phyloP scores from a whole-genome alignment of 2,113 vertebrate genomes.

The Spermophilus dauricus region DNA sequence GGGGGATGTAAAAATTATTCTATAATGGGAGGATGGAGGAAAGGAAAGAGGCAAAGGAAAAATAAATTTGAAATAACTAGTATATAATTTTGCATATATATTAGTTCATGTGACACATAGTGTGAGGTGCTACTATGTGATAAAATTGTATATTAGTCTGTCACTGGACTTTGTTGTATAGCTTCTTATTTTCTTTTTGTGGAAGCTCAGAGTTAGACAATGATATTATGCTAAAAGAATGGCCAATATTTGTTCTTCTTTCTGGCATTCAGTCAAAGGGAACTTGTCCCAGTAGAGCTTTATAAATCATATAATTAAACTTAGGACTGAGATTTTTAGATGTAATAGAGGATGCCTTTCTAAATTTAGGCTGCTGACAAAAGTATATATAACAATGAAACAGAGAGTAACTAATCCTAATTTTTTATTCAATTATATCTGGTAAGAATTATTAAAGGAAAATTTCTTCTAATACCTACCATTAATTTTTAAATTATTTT shows the following conservation, averaged over 20 bases:
- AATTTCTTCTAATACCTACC: background rate
- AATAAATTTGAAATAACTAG: background rate
- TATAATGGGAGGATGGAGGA: background rate
- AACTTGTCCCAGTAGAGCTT: slow-evolving; percentile 1
- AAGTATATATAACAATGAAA: background rate
- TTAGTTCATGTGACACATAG: background rate
- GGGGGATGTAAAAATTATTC: background rate
- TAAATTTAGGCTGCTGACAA: slow-evolving; percentile 43
- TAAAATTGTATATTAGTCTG: background rate
- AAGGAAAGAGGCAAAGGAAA: no score
- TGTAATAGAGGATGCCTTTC: background rate
- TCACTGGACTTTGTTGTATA: background rate
- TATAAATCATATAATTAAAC: slow-evolving; percentile 22
- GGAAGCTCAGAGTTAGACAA: background rate
- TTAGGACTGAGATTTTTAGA: slow-evolving; percentile 23
- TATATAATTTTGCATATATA: background rate
- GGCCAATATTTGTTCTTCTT: background rate
- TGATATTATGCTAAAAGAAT: background rate
- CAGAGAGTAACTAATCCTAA: slow-evolving; percentile 26
- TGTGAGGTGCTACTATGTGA: background rate
- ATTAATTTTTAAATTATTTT: slow-evolving; percentile 1
- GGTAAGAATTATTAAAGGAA: background rate
- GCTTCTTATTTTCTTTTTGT: background rate
- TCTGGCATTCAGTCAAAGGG: background rate
- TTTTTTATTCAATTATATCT: slow-evolving; percentile 9